Conservation (phyloP, 2,797 vertebrate genomes). For the Pipistrellus pipistrellus region DNA sequence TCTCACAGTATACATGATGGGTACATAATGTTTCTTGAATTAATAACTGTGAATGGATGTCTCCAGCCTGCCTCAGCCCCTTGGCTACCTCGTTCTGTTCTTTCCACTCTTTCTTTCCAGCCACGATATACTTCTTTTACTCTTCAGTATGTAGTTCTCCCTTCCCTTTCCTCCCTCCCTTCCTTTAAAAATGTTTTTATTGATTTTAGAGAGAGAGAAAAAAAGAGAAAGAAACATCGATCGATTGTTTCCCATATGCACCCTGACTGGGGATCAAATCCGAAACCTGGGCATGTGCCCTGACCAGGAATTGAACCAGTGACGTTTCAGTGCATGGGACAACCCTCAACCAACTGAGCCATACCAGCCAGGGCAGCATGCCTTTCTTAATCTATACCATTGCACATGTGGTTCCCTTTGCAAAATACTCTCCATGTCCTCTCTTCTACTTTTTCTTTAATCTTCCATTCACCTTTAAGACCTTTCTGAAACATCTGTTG, state of each 20-base stretch:
- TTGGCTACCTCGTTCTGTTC: background rate
- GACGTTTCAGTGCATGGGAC: background rate
- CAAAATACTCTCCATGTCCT: background rate
- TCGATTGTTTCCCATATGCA: background rate
- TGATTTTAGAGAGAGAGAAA: background rate
- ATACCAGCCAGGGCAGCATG: background rate
- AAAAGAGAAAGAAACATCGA: background rate
- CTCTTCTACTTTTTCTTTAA: background rate
- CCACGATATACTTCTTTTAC: background rate
- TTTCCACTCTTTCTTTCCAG: background rate
- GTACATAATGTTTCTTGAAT: constrained; percentile 7
- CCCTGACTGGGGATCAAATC: background rate
- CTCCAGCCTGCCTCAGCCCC: background rate
- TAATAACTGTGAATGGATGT: background rate
- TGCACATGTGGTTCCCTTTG: background rate
- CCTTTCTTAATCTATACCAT: background rate
- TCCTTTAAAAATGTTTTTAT: background rate
- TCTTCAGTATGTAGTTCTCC: background rate
- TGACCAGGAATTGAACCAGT: background rate
- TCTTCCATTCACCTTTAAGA: background rate
- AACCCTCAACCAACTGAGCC: background rate
- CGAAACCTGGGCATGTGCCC: background rate
- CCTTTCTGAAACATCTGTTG: background rate
- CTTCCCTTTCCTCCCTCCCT: too few relatives aligned
- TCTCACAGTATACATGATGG: background rate